Evolutionary conservation across 2,888 invertebrate species (phyloP), one percentile per base, ranked within the genome.

Genomic region (Lacanobia oleracea): DNA sequence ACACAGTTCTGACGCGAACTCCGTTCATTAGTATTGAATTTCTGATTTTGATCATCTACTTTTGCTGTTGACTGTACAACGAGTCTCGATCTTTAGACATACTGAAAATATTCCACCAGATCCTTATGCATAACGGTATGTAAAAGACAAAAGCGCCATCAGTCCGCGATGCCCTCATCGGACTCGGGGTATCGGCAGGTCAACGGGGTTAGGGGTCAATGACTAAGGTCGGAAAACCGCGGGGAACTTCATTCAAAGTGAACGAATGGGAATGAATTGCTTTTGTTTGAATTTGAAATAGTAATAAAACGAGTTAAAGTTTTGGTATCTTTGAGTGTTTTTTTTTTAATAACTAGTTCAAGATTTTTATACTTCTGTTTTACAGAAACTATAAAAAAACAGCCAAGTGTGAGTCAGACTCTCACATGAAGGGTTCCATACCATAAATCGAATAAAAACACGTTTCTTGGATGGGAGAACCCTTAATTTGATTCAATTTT

Each of bases 191-290:
- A 67, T 64, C 23, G 43, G 40, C 43, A 60, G 67, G 66, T 70
- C 71, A 67, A 53, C 16, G 67, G 27, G 57, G 48, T 62, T 14
- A 79, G 14, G 12, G 81, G 76, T 80, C 72, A 79, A 59, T 45
- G 56, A 50, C 33, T 53, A 57, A 67, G 70, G 66, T 75, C 57
- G 51, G 27, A 2, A 48, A 62, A 23, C 37, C 14, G 40, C 51
- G 27, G 14, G 0, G 10, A 68, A 65, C 56, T 74, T 74, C 18
- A 68, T 74, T 62, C 57, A n/a, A 48, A 57, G 21, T 57, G 60
- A 68, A 65, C 43, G 48, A 48, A 72, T 40, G 16, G 8, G 12
- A 57, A 51, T 67, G 18, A 9, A 59, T 9, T 33, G 3, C 21
- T 66, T 72, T 67, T 63, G 43, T 62, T 27, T 40, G 21, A 12